A percentile compares a stretch with the other conserved stretches of the same genome.
These are phyloP conservation scores for Diplodus puntazzo DNA, from an alignment of 2,797 vertebrate species.

Conservation along the genomic window DNA sequence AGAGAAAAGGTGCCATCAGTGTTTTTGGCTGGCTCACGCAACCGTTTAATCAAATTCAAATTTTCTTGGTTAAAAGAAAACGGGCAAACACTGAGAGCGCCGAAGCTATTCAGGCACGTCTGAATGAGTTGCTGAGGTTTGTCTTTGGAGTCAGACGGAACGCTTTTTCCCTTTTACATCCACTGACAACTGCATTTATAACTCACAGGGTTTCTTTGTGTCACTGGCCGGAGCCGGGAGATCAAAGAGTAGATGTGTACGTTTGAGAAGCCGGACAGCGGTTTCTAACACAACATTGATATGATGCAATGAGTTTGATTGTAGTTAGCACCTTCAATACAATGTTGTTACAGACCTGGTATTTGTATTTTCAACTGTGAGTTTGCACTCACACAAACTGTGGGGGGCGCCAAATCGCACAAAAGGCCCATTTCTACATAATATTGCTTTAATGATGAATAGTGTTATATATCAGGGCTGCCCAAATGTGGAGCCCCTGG, in stretches of 20 bases:
- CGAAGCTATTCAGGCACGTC: constrained; percentile 57
- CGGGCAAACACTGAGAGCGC: constrained; percentile 54
- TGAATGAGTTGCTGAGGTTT: constrained; percentile 74
- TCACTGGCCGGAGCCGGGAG: neutral
- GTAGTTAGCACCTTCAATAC: no score
- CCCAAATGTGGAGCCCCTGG: no score
- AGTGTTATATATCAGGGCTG: no score
- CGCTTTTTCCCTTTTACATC: constrained; percentile 40
- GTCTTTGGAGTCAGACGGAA: constrained; percentile 49
- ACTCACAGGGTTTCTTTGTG: constrained; percentile 20
- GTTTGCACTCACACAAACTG: no score
- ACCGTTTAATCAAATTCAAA: constrained; percentile 75
- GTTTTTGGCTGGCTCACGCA: constrained; percentile 48
- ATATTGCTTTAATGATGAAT: no score
- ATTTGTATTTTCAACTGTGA: no score
- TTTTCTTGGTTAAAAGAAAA: constrained; percentile 55
- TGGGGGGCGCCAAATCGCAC: no score
- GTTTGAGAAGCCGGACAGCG: neutral
- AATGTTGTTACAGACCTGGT: no score
- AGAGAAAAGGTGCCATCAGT: constrained; percentile 62
- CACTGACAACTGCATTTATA: constrained; percentile 54
- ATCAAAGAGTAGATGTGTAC: neutral
- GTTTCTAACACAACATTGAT: no score
- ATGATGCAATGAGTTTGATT: no score
- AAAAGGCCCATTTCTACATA: no score